Percentiles rank a stretch among this genome's conserved stretches.
These are phyloP conservation scores for Odobenus rosmarus DNA, from an alignment of 2,113 vertebrate genomes.

Conservation along the genomic window DNA sequence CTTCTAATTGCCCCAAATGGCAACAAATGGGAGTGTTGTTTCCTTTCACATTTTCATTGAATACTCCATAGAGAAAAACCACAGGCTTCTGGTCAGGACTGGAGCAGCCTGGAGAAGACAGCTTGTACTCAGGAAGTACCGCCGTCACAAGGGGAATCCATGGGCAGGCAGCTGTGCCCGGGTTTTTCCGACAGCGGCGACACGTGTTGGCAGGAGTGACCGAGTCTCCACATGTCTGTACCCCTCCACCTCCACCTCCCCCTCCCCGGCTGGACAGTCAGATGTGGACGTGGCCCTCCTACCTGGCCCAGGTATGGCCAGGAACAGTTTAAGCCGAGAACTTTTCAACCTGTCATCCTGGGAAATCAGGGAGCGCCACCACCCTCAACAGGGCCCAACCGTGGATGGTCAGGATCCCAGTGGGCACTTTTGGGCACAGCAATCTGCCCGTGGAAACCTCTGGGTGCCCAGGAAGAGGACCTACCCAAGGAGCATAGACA, in stretches of 20 bases:
- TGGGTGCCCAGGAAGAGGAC: too few relatives aligned
- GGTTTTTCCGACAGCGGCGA: too few relatives aligned
- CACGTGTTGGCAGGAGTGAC: too few relatives aligned
- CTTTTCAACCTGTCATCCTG: neutral
- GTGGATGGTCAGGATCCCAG: accelerated
- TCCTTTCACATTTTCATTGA: neutral
- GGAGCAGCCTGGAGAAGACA: neutral
- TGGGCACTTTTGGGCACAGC: neutral
- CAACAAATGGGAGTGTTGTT: neutral
- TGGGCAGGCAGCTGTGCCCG: accelerated
- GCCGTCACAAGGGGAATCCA: accelerated
- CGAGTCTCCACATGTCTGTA: accelerated
- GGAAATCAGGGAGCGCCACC: neutral
- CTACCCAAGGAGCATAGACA: accelerated
- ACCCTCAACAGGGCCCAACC: accelerated
- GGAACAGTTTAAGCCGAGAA: neutral
- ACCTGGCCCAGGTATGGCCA: neutral
- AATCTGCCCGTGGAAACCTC: neutral
- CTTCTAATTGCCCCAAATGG: neutral
- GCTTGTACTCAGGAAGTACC: neutral
- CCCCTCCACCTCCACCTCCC: neutral
- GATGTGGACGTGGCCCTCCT: neutral
- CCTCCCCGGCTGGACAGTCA: neutral
- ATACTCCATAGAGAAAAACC: neutral
- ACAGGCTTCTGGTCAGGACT: too few relatives aligned